Conservation (phyloP, 1,140 invertebrate species). For the Himalopsyche phryganea region DNA sequence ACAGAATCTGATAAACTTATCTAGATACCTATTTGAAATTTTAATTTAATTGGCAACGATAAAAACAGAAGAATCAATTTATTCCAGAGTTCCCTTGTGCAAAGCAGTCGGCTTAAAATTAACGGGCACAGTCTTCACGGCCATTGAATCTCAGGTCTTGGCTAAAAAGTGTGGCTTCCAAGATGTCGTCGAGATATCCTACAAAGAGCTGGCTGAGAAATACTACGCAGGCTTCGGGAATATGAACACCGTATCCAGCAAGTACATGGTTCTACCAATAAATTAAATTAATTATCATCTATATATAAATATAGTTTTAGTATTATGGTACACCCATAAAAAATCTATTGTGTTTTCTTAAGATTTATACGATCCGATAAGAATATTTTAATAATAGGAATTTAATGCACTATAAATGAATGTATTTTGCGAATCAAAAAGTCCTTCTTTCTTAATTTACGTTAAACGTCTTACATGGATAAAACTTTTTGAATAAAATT, state of each 20-base stretch:
- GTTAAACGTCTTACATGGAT: too few relatives aligned
- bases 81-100: constrained; percentile 27
- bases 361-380: too few relatives aligned
- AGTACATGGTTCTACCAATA: constrained; percentile 21
- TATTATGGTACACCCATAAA: too few relatives aligned
- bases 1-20: not conserved
- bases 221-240: constrained; percentile 6
- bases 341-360: too few relatives aligned
- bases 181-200: constrained; percentile 19
- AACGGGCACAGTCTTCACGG: constrained; percentile 28
- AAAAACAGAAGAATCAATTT: too few relatives aligned
- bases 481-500: too few relatives aligned
- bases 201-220: constrained; percentile 12
- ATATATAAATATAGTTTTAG: too few relatives aligned
- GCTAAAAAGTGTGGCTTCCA: constrained; percentile 26
- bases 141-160: constrained; percentile 26
- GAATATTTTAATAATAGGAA: too few relatives aligned
- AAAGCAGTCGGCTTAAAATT: constrained; percentile 26
- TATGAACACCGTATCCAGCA: constrained; percentile 14
- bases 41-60: not conserved
- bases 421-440: too few relatives aligned
- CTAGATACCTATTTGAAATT: not conserved
- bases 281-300: constrained; percentile 2
- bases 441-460: too few relatives aligned
- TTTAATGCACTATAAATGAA: too few relatives aligned